Evolutionary conservation across 2,888 invertebrate species (phyloP).

Genomic region (Heliconius charithonia): DNA sequence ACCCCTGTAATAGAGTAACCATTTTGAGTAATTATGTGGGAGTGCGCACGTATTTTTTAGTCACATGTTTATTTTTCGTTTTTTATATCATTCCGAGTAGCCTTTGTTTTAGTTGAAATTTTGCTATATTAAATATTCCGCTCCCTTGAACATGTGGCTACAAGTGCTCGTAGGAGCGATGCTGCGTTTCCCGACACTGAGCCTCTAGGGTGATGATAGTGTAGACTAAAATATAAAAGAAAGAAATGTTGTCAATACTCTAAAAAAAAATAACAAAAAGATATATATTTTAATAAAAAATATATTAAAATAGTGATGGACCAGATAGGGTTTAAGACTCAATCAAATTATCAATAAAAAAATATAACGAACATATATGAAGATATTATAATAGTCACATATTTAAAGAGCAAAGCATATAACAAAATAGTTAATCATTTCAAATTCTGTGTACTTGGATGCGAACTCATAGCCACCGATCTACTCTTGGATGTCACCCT

Average conservation of each 20-base stretch:
- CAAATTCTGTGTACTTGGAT: not conserved
- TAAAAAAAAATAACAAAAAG: not conserved
- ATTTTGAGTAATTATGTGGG: conserved; percentile 51
- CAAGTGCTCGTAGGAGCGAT: conserved; percentile 65
- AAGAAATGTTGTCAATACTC: not conserved
- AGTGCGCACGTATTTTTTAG: conserved; percentile 80
- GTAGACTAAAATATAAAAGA: not conserved
- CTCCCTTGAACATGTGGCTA: conserved; percentile 83
- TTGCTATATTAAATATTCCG: conserved; percentile 45
- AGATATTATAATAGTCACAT: not conserved
- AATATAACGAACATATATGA: not conserved
- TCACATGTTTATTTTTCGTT: conserved; percentile 77
- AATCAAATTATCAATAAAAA: not conserved
- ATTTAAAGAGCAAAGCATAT: conserved; percentile 6
- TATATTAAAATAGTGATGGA: conserved; percentile 6
- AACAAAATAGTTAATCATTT: not conserved
- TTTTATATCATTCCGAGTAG: conserved; percentile 51
- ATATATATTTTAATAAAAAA: not conserved
- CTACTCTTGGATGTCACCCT: not conserved
- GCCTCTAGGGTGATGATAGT: conserved; percentile 60
- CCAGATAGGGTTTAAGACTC: conserved; percentile 21
- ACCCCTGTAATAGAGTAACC: conserved; percentile 16
- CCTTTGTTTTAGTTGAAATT: conserved; percentile 47
- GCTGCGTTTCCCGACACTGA: conserved; percentile 76
- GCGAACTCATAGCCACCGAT: conserved; percentile 13